Conservation (phyloP, 2,888 invertebrate species). For the Drosophila histrio region DNA sequence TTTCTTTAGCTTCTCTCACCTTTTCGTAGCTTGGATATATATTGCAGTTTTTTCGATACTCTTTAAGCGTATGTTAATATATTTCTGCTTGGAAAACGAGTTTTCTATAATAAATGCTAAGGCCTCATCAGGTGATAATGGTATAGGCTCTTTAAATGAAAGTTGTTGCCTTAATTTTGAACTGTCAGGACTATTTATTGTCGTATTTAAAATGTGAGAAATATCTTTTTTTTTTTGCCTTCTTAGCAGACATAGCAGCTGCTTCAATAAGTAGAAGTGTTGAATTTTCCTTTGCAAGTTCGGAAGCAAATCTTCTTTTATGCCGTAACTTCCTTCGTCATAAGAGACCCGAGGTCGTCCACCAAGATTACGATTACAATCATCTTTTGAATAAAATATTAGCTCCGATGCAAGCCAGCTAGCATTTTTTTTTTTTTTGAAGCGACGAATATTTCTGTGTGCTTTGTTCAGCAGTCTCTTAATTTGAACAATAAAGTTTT, state of each 20-base stretch:
- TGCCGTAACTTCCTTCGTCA: slow-evolving; percentile 15
- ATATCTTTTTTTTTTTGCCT: slow-evolving; percentile 5
- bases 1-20: neutral
- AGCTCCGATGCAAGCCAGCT: slow-evolving; percentile 23
- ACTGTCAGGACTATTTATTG: slow-evolving; percentile 9
- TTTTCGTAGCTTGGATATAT: neutral
- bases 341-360: slow-evolving; percentile 13
- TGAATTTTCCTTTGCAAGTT: slow-evolving; percentile 21
- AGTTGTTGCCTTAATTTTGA: slow-evolving; percentile 18
- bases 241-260: slow-evolving; percentile 18
- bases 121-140: too few relatives aligned
- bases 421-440: slow-evolving; percentile 20
- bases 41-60: neutral
- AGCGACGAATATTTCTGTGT: slow-evolving; percentile 18
- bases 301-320: slow-evolving; percentile 9
- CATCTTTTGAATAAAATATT: slow-evolving; percentile 21
- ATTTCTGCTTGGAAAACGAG: neutral
- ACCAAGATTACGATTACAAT: slow-evolving; percentile 9
- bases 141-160: slow-evolving; percentile 13
- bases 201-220: slow-evolving; percentile 2
- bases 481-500: neutral
- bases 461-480: slow-evolving; percentile 15
- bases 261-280: slow-evolving; percentile 11
- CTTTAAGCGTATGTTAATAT: neutral
- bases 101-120: too few relatives aligned